Conservation (phyloP, 2,797 vertebrate genomes). For the Helicolenus hilgendorfi region DNA sequence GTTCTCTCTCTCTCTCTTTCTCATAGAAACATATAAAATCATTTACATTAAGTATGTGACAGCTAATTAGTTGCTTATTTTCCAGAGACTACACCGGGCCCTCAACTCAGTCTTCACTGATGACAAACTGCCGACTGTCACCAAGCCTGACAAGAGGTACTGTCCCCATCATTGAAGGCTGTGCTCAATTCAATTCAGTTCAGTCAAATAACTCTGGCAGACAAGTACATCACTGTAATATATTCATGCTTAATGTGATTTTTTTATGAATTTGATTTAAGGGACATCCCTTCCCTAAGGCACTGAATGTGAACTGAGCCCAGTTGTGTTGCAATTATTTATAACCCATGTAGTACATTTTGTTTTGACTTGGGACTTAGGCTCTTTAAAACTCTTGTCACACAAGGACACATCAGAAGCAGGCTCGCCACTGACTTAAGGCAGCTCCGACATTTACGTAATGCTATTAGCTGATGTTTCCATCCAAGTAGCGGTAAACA, state of each 20-base stretch:
- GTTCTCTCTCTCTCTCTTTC: not conserved
- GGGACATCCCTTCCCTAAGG: not conserved
- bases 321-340: conserved; percentile 30
- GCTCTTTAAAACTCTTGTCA: conserved; percentile 36
- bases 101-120: conserved; percentile 95
- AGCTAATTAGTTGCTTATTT: conserved; percentile 66
- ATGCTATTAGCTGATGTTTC: not conserved
- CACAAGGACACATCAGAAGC: not conserved
- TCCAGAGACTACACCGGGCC: conserved; percentile 96
- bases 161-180: not conserved
- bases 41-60: not conserved
- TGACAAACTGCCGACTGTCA: conserved; percentile 93
- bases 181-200: not conserved
- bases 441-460: not conserved
- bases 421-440: not conserved
- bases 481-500: not conserved
- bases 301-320: conserved; percentile 17
- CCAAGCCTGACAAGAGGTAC: conserved; percentile 95
- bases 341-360: conserved; percentile 13
- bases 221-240: not conserved
- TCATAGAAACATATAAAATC: not conserved
- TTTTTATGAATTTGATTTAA: conserved; percentile 7
- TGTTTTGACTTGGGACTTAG: not conserved
- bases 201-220: not conserved
- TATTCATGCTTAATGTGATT: not conserved